Percentiles rank a stretch among this genome's conserved stretches.
These are phyloP conservation scores for Antheraea assamensis DNA, from an alignment of 2,888 invertebrate species.

Conservation along the genomic window DNA sequence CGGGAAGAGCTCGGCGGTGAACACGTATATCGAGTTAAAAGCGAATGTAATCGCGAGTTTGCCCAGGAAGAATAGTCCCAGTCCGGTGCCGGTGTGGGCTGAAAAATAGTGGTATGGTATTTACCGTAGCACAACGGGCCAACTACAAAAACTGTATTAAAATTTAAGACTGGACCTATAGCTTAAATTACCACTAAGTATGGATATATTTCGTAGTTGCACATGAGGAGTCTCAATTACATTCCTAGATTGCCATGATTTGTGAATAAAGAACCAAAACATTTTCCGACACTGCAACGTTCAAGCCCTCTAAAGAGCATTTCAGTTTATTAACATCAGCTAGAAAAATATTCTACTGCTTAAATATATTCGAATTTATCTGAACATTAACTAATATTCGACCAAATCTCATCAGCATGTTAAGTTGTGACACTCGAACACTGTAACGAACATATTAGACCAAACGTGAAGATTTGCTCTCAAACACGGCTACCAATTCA, in stretches of 20 bases:
- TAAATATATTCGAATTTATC: background rate
- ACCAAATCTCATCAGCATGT: background rate
- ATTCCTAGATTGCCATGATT: too few species aligned
- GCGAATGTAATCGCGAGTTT: constrained; percentile 86
- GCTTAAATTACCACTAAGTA: too few species aligned
- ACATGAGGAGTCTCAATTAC: too few species aligned
- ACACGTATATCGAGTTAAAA: constrained; percentile 85
- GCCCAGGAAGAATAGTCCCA: constrained; percentile 82
- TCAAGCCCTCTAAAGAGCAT: background rate
- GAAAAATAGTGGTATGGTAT: constrained; percentile 33
- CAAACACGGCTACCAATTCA: background rate
- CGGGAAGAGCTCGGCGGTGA: constrained; percentile 88
- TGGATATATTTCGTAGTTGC: too few species aligned
- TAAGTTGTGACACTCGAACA: background rate
- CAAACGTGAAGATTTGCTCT: background rate
- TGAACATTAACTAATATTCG: background rate
- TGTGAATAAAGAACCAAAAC: too few species aligned
- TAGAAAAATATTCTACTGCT: background rate
- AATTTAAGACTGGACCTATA: too few species aligned
- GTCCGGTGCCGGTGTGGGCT: constrained; percentile 53
- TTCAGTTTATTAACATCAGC: background rate
- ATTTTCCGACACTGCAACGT: background rate
- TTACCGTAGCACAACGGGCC: background rate
- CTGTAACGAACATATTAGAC: background rate
- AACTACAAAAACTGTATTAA: too few species aligned